Conservation (phyloP, 2,888 invertebrate genomes). For the Lasioglossum oenotherae region DNA sequence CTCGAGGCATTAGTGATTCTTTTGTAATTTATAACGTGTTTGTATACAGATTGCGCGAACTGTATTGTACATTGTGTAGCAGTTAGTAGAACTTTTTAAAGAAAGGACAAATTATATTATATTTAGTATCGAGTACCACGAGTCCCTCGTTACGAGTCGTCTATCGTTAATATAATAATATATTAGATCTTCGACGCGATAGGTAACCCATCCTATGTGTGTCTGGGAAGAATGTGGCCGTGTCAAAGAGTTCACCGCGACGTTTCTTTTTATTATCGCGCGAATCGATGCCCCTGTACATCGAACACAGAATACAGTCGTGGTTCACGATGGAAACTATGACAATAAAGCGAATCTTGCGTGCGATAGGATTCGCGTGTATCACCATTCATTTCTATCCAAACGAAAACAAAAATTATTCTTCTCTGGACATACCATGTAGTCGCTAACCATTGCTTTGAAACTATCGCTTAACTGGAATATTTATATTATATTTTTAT, state of each 20-base stretch:
- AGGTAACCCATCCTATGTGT: conserved; percentile 54
- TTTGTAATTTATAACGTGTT: conserved; percentile 76
- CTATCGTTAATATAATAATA: conserved; percentile 62
- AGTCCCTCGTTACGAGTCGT: conserved; percentile 59
- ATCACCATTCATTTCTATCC: conserved; percentile 36
- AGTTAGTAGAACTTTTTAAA: conserved; percentile 69
- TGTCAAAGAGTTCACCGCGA: conserved; percentile 44
- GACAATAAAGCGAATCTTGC: conserved; percentile 61
- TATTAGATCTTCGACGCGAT: conserved; percentile 64
- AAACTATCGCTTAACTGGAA: conserved; percentile 77
- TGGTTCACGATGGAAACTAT: conserved; percentile 64
- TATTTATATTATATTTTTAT: conserved; percentile 83
- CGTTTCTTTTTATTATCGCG: conserved; percentile 14
- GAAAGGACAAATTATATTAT: conserved; percentile 58
- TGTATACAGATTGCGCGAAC: conserved; percentile 74
- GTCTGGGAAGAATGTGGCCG: conserved; percentile 53
- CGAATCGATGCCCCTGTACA: conserved; percentile 21
- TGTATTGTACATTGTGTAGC: conserved; percentile 70
- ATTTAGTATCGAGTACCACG: conserved; percentile 49
- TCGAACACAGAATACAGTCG: conserved; percentile 10
- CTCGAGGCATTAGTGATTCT: conserved; percentile 74
- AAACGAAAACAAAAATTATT: conserved; percentile 25
- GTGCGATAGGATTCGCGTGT: conserved; percentile 23
- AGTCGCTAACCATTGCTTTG: conserved; percentile 71
- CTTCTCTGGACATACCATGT: conserved; percentile 57